A percentile compares a stretch with the other conserved stretches of the same genome.
Evolutionary conservation across 1,140 invertebrate genomes (phyloP).

Genomic region (Zaprionus ornatus): DNA sequence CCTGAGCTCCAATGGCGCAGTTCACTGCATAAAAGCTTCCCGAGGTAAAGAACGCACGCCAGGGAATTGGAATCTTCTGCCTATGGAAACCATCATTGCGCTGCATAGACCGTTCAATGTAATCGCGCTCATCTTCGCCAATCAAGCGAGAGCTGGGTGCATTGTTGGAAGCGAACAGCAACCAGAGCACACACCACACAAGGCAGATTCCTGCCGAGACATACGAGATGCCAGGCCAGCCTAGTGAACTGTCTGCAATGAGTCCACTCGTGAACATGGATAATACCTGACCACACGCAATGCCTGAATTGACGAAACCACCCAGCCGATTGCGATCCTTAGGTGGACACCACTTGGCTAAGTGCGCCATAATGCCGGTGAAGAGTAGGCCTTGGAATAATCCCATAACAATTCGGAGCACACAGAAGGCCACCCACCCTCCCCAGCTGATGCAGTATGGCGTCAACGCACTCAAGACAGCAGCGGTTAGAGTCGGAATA

Average conservation of each 20-base stretch:
- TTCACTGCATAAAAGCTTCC: conserved; percentile 92
- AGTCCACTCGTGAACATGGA: conserved; percentile 87
- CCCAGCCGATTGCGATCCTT: conserved; percentile 86
- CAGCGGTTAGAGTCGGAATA: conserved; percentile 84
- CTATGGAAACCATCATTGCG: conserved; percentile 62
- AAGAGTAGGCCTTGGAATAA: conserved; percentile 91
- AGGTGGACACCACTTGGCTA: conserved; percentile 84
- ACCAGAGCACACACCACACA: conserved; percentile 87
- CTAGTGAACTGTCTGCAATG: conserved; percentile 86
- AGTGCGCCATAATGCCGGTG: conserved; percentile 87
- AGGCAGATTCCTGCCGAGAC: conserved; percentile 87
- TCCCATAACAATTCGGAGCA: conserved; percentile 90
- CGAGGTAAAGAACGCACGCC: conserved; percentile 90
- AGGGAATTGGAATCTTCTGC: conserved; percentile 85
- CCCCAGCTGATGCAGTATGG: conserved; percentile 70
- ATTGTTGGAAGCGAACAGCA: conserved; percentile 86
- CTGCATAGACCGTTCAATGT: conserved; percentile 85
- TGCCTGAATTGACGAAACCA: conserved; percentile 87
- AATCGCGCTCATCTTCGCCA: conserved; percentile 85
- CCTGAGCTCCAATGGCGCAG: conserved; percentile 92
- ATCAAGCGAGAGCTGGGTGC: conserved; percentile 87
- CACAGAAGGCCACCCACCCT: conserved; percentile 86
- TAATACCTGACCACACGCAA: conserved; percentile 90
- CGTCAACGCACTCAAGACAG: conserved; percentile 83
- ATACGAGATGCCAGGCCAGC: conserved; percentile 93